Evolutionary conservation across 2,113 vertebrate genomes (phyloP).

Genomic region (Eptatretus burgeri): DNA sequence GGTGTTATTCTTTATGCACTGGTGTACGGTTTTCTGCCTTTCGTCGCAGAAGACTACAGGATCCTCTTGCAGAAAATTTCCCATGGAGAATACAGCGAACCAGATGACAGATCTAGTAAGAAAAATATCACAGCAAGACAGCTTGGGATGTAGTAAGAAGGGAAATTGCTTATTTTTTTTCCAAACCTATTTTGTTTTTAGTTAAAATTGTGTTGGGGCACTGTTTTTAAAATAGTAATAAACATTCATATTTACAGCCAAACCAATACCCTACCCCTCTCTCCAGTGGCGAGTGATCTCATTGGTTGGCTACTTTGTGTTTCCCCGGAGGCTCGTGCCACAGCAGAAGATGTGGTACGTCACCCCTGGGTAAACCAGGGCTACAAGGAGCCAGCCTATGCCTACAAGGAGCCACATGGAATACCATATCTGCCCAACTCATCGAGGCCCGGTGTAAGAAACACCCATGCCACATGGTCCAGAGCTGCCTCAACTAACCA

Average conservation of each 20-base stretch:
- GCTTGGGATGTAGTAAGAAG: no score
- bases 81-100: constrained; percentile 20
- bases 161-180: no score
- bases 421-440: constrained; percentile 17
- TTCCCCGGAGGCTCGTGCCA: constrained; percentile 65
- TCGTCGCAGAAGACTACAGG: constrained; percentile 20
- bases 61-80: constrained; percentile 25
- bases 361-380: constrained; percentile 99
- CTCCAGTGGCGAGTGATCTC: constrained; percentile 56
- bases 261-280: not conserved
- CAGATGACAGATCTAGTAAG: constrained; percentile 7
- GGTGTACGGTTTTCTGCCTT: constrained; percentile 32
- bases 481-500: constrained; percentile 62
- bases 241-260: no score
- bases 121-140: no score
- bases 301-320: constrained; percentile 97
- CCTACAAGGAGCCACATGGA: constrained; percentile 19
- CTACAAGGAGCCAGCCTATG: constrained; percentile 24
- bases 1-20: constrained; percentile 27
- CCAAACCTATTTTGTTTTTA: no score
- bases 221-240: no score
- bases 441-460: constrained; percentile 51
- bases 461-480: constrained; percentile 50
- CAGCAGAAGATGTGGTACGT: constrained; percentile 54
- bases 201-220: no score